Conservation (phyloP, 2,113 vertebrate genomes). For the Cygnus atratus region DNA sequence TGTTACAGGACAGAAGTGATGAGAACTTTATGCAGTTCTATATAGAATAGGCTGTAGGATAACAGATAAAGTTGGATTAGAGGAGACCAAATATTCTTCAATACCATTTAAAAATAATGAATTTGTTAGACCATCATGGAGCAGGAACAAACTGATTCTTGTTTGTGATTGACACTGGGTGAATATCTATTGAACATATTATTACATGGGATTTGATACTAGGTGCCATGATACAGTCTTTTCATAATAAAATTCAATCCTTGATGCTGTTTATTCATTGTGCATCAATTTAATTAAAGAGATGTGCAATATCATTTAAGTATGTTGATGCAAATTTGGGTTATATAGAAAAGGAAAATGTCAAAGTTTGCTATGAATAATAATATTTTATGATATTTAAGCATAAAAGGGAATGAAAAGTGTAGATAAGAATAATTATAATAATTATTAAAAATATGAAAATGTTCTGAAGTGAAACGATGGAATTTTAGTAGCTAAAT, state of each 20-base stretch:
- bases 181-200: not conserved
- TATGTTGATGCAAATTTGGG: not conserved
- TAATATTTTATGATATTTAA: not conserved
- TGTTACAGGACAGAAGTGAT: not conserved
- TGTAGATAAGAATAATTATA: not conserved
- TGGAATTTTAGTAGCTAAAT: not conserved
- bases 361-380: not conserved
- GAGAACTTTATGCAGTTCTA: not conserved
- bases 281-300: not conserved
- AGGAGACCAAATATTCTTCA: not conserved
- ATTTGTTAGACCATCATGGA: not conserved
- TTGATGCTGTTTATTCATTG: slow-evolving; percentile 16
- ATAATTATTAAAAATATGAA: not conserved
- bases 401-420: not conserved
- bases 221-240: not conserved
- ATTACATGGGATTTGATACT: not conserved
- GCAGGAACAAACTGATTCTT: not conserved
- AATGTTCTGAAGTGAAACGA: not conserved
- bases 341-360: slow-evolving; percentile 5
- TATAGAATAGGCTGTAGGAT: not conserved
- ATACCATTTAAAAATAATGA: not conserved
- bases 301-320: not conserved
- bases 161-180: not conserved
- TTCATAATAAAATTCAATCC: not conserved
- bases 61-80: not conserved